Conservation (phyloP, 1,140 invertebrate species). For the Drosophila sp. region DNA sequence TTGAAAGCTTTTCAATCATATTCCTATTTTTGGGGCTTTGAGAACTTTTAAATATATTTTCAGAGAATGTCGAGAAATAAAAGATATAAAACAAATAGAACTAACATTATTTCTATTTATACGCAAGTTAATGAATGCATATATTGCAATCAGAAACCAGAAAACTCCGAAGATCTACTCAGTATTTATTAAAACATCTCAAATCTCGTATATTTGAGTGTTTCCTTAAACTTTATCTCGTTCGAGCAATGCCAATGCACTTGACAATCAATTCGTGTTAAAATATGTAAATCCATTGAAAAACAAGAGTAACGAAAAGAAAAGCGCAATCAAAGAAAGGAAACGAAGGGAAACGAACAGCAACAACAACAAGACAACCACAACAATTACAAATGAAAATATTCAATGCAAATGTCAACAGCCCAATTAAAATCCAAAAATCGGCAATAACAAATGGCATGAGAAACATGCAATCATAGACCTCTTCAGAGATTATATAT, state of each 20-base stretch:
- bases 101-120: no score
- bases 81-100: no score
- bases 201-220: not conserved
- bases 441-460: not conserved
- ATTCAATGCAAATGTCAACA: slow-evolving; percentile 46
- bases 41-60: no score
- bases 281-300: slow-evolving; percentile 22
- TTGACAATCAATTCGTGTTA: slow-evolving; percentile 16
- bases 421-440: slow-evolving; percentile 50
- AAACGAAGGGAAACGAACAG: no score
- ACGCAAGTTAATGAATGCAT: no score
- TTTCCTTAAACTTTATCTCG: slow-evolving; percentile 4
- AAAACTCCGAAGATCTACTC: no score
- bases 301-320: slow-evolving; percentile 3
- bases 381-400: slow-evolving; percentile 6
- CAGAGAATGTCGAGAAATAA: no score
- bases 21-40: no score
- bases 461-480: not conserved
- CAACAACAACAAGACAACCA: not conserved
- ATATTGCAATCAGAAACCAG: no score
- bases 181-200: no score
- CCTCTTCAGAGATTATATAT: not conserved
- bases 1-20: no score
- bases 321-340: not conserved
- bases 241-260: slow-evolving; percentile 36